Conservation (phyloP, 2,888 invertebrate genomes). For the Chirona hameri region DNA sequence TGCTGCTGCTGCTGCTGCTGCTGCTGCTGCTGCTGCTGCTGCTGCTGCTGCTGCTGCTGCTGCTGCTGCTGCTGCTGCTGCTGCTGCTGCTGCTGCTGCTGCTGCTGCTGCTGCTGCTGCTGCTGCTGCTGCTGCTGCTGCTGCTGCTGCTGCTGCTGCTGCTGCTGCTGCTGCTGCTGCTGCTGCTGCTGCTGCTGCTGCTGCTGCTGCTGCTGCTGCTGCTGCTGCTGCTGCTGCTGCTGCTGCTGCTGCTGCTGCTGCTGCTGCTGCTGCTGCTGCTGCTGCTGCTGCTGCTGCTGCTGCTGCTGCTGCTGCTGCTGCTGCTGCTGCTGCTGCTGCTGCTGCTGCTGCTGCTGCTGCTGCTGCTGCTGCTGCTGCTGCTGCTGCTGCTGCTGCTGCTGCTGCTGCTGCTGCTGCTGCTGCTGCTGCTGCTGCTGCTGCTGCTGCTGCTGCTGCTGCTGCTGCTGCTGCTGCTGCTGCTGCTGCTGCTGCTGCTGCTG, state of each 20-base stretch:
- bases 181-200: slow-evolving; percentile 8
- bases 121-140: not conserved
- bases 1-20: not conserved
- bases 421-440: not conserved
- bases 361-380: not conserved
- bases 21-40: not conserved
- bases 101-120: slow-evolving; percentile 14
- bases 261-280: slow-evolving; percentile 1
- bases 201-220: not conserved
- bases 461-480: slow-evolving; percentile 14
- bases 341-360: not conserved
- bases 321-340: slow-evolving; percentile 13
- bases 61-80: not conserved
- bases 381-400: not conserved
- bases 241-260: slow-evolving; percentile 4
- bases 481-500: not conserved
- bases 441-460: not conserved
- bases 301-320: not conserved
- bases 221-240: not conserved
- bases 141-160: not conserved
- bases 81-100: not conserved
- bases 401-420: slow-evolving; percentile 1
- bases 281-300: not conserved
- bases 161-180: not conserved
- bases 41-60: slow-evolving; percentile 1